phyloP scores from a whole-genome alignment of 2,888 invertebrate species.

The Nebria brevicollis region DNA sequence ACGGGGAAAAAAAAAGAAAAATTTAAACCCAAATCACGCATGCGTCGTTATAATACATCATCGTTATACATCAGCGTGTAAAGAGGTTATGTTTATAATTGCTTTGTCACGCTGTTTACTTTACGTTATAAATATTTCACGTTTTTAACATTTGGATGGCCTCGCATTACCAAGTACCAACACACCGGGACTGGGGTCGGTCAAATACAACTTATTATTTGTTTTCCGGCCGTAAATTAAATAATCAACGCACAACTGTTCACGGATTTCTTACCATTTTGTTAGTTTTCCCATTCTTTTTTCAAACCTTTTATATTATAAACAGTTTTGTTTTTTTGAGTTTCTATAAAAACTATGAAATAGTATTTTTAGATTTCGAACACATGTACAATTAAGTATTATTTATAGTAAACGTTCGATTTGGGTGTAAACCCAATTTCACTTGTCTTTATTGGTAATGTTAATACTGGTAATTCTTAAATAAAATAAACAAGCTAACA shows the following conservation, averaged over 20 bases:
- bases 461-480: neutral
- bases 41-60: neutral
- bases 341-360: neutral
- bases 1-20: neutral
- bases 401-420: too few relatives aligned
- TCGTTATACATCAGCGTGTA: conserved; percentile 1
- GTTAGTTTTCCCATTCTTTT: conserved; percentile 3
- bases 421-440: too few relatives aligned
- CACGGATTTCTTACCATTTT: neutral
- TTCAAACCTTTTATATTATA: neutral
- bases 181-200: neutral
- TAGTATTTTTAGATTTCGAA: neutral
- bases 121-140: conserved; percentile 42
- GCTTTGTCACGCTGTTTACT: conserved; percentile 43
- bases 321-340: neutral
- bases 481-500: neutral
- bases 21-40: neutral
- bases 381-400: too few relatives aligned
- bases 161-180: conserved; percentile 4
- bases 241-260: conserved; percentile 35
- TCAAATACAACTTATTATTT: neutral
- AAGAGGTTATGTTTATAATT: conserved; percentile 43
- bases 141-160: conserved; percentile 24
- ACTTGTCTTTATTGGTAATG: neutral
- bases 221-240: conserved; percentile 24